Evolutionary conservation across 2,888 invertebrate species (phyloP), one percentile per base, ranked within the genome.

Genomic region (Abscondita cerata): DNA sequence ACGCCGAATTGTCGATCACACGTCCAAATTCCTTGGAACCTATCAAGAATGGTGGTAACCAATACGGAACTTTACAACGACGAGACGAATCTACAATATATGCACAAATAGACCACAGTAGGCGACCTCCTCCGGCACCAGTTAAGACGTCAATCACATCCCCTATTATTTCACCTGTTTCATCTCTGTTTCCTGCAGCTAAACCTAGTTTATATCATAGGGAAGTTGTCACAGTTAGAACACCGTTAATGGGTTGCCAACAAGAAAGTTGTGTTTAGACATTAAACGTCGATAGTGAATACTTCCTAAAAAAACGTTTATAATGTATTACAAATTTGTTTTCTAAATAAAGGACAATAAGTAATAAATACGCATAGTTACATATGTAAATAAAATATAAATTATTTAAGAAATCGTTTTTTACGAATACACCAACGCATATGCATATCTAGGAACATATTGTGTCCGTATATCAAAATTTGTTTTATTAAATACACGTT

Each of bases 101-200:
- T 79, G 89, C 90, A 62, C 89, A 89, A 81, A 89, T 90, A 79
- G 89, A 89, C 80, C 89, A 89, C 76, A 85, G 83, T 71, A 84
- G 86, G 68, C 81, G 84, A 70, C 80, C 81, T 41, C 80, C 81
- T 12, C 79, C 79, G 41, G 68, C 73, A 31, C 65, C 70, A 15
- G 67, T 72, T 58, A 76, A 77, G 62, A 75, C 75, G 53, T 77
- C 79, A 66, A 77, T 80, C 67, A 80, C 80, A 64, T 82, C 82
- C 63, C 81, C 82, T 50, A 76, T 82, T 65, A 78, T 83, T 64
- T 83, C 84, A 33, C 81, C 82, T 34, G 79, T 76, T 48, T 73
- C 81, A 12, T 75, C 77, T 25, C 72, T 80, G 34, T 79, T 79
- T 66, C 77, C 80, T n/a, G 66, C 76, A 52, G 60, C 73, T 47